Evolutionary conservation across 2,797 vertebrate species (phyloP), one percentile per base, ranked within the genome.

Genomic region (Pempheris klunzingeri): DNA sequence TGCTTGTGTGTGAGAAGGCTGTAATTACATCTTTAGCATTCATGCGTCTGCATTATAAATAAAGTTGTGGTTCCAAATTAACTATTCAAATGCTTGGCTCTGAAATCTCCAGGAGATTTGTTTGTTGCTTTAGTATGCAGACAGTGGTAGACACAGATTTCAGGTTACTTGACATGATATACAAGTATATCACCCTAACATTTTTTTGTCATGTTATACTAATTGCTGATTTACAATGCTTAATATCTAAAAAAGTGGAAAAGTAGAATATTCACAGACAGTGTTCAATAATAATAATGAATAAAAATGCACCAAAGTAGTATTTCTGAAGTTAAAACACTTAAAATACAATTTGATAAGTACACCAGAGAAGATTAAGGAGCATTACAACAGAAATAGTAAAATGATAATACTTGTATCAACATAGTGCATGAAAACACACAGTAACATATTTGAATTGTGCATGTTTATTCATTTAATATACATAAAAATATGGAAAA

Each of bases 41-140:
- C 62, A 63, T 34, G 62, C 59, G 66, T 80, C 70, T 76, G 68
- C 46, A 36, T 84, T 77, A 82, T 54, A 52, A 74, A 62, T 60
- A 59, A 61, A 39, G 53, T 28, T 68, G 74, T 76, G 70, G 49
- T 22, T 55, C 28, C 76, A 71, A 68, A 62, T 77, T 5, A 65
- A 28, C 41, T 44, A 14, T 73, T 83, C 38, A 66, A 70, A 76
- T 55, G 13, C 49, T 47, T 22, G 49, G 18, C 57, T 70, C 46
- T 57, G 38, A 63, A 68, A 68, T 70, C 38, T 67, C 49, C 46
- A 34, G 5, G 2, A 4, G 18, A 26, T 54, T 36, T 34, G 62
- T 64, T 32, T 53, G 28, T 44, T 38, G 32, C 17, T 52, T 71
- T 30, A 30, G 3, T 65, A 22, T 24, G 43, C 7, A 57, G 26